Evolutionary conservation across 2,888 invertebrate genomes (phyloP), one percentile per base, ranked within the genome.

Genomic region (Muschampia plurimacula): DNA sequence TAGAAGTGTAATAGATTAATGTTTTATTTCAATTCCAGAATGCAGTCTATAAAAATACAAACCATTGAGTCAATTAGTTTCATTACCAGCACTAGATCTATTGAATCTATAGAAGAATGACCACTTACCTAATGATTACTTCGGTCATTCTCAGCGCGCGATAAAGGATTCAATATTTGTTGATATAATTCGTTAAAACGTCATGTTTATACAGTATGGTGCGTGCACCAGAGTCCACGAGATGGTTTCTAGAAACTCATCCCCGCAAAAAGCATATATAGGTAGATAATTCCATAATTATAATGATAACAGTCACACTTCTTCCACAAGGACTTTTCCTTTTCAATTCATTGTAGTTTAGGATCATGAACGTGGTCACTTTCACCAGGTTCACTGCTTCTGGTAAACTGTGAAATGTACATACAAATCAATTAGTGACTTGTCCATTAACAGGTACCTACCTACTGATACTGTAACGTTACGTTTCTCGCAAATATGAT

Each of bases 331-430:
- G 57, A 59, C 49, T 60, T 63, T 63, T 64, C 13, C 46, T 22
- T 68, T 72, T 57, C 55, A 68, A 44, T 68, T 62, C 62, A 60
- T 15, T 60, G 71, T 59, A 60, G 71, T 66, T 46, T n/a, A 57
- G 46, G 67, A 67, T 32, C 72, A 73, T 73, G 72, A 68, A 73
- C 68, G 52, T 57, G 63, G 68, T 68, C 72, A 22, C 68, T 15
- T 71, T 72, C 72, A 64, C 63, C 67, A 67, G 32, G 67, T 73
- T 83, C 81, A 78, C 84, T 84, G 83, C 81, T 82, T 85, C 86
- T 86, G 84, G 86, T 83, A 81, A 88, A 89, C 90, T 91, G 90
- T 86, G 89, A 86, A 90, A 87, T 85, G 86, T 87, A 86, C 84
- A 59, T 32, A 89, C 78, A 86, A 75, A 80, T 79, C 77, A 77